phyloP scores from a whole-genome alignment of 2,113 vertebrate genomes.

The Labrus mixtus region DNA sequence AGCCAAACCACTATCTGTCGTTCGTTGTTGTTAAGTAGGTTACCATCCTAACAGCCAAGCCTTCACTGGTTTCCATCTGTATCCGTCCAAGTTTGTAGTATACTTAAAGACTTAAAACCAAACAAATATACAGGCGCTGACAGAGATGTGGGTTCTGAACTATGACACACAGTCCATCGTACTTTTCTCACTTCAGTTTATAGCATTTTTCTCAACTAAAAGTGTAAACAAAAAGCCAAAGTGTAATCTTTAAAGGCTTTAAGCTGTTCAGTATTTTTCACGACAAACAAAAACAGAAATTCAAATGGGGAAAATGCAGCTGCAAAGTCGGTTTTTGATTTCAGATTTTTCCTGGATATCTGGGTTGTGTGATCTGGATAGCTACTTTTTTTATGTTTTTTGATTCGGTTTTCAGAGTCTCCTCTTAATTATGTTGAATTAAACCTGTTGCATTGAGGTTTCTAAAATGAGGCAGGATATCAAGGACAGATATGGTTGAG shows the following conservation, averaged over 20 bases:
- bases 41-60: conserved; percentile 47
- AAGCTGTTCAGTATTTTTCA: conserved; percentile 23
- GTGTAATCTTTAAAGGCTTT: conserved; percentile 16
- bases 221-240: conserved; percentile 45
- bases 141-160: conserved; percentile 30
- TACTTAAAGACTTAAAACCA: conserved; percentile 61
- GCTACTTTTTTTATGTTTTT: conserved; percentile 15
- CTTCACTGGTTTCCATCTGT: conserved; percentile 61
- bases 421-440: conserved; percentile 35
- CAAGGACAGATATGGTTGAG: background rate
- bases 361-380: conserved; percentile 29
- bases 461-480: conserved; percentile 19
- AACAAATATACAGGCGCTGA: conserved; percentile 42
- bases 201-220: conserved; percentile 12
- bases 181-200: conserved; percentile 34
- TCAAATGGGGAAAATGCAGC: background rate
- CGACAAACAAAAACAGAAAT: background rate
- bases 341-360: conserved; percentile 18
- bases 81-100: conserved; percentile 39
- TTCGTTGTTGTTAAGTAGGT: conserved; percentile 45
- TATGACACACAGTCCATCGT: conserved; percentile 2
- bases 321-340: background rate
- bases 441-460: conserved; percentile 36
- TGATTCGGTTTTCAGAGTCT: conserved; percentile 17
- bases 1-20: conserved; percentile 63